Conservation (phyloP, 1,140 invertebrate species). For the Drosophila quadrilineata region DNA sequence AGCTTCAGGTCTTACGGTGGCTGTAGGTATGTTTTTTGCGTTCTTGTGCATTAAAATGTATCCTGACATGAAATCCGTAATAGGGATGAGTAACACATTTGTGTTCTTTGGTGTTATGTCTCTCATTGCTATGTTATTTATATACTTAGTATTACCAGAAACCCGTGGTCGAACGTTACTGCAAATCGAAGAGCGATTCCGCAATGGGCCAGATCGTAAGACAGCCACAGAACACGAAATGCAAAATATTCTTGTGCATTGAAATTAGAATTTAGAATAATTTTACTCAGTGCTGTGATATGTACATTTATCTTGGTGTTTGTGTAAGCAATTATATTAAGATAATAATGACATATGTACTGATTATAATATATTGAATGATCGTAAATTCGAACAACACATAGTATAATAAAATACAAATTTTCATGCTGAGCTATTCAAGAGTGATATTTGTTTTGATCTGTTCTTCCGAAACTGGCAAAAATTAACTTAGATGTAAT, state of each 20-base stretch:
- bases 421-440: too few relatives aligned
- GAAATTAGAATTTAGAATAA: background rate
- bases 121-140: conserved; percentile 86
- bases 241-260: conserved; percentile 52
- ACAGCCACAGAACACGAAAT: conserved; percentile 47
- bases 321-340: too few relatives aligned
- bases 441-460: too few relatives aligned
- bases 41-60: conserved; percentile 90
- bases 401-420: too few relatives aligned
- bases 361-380: too few relatives aligned
- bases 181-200: conserved; percentile 86
- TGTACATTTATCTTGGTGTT: too few relatives aligned
- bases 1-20: conserved; percentile 86
- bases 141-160: conserved; percentile 88
- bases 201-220: conserved; percentile 18
- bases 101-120: conserved; percentile 87
- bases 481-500: background rate
- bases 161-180: conserved; percentile 89
- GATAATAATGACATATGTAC: too few relatives aligned
- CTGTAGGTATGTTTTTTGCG: conserved; percentile 86
- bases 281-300: conserved; percentile 23
- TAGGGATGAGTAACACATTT: conserved; percentile 86
- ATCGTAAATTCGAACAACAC: too few relatives aligned
- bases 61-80: conserved; percentile 82
- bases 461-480: background rate